Evolutionary conservation across 2,797 vertebrate genomes (phyloP).

Genomic region (Brachyalestes nurse): DNA sequence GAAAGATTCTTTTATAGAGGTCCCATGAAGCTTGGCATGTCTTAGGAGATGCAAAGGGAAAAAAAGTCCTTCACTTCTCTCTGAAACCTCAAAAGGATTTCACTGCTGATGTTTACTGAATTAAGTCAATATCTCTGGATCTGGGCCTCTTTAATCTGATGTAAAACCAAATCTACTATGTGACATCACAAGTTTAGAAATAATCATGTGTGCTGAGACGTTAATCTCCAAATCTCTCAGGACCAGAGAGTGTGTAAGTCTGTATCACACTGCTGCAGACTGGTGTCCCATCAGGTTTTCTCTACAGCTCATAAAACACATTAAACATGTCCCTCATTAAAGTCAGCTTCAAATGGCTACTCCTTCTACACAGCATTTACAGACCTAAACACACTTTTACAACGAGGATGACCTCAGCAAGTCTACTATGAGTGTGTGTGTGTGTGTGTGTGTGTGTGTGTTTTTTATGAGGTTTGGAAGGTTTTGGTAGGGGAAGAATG

Average conservation of each 20-base stretch:
- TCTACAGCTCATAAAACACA: neutral
- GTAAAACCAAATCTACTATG: neutral
- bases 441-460: neutral
- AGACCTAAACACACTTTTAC: slow-evolving; percentile 19
- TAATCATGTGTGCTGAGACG: slow-evolving; percentile 9
- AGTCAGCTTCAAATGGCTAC: slow-evolving; percentile 4
- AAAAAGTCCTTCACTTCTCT: neutral
- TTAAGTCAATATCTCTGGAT: neutral
- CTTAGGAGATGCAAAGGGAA: slow-evolving; percentile 8
- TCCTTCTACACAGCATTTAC: slow-evolving; percentile 3
- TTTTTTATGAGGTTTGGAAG: neutral
- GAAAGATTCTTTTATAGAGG: slow-evolving; percentile 20
- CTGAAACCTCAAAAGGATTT: slow-evolving; percentile 10
- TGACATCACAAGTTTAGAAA: neutral
- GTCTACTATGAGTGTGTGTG: slow-evolving; percentile 22
- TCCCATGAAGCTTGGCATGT: slow-evolving; percentile 15
- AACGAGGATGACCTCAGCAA: slow-evolving; percentile 26
- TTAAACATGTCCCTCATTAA: neutral
- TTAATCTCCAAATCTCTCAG: slow-evolving; percentile 13
- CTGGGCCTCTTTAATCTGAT: slow-evolving; percentile 3
- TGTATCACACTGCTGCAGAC: neutral
- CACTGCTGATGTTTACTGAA: neutral
- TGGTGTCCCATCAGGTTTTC: neutral
- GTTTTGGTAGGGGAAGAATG: too few relatives aligned
- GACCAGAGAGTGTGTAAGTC: neutral